Conservation (phyloP, 1,140 invertebrate genomes). For the Pristionchus pacificus region DNA sequence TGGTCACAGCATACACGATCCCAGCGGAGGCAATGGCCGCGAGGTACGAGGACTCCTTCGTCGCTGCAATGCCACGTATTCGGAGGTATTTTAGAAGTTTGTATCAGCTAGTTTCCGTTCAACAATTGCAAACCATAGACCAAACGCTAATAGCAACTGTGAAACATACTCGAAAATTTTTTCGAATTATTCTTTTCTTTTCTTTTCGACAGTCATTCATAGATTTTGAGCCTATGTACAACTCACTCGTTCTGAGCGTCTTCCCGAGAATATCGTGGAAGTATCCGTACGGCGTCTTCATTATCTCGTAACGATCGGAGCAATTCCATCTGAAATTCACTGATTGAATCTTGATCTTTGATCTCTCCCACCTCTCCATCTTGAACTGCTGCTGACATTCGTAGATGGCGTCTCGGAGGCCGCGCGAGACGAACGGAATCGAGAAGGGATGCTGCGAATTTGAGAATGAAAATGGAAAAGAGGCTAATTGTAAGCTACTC, state of each 20-base stretch:
- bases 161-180: too few species aligned
- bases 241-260: conserved; percentile 33
- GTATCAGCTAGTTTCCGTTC: background rate
- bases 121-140: too few species aligned
- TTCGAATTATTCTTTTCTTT: background rate
- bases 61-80: too few species aligned
- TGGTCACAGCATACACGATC: conserved; percentile 68
- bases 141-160: too few species aligned
- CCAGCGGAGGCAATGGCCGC: conserved; percentile 69
- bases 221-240: background rate
- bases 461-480: conserved; percentile 6
- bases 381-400: conserved; percentile 44
- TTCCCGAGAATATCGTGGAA: conserved; percentile 41
- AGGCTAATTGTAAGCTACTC: conserved; percentile 16
- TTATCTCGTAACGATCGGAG: conserved; percentile 34
- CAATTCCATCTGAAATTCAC: conserved; percentile 39
- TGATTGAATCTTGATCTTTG: background rate
- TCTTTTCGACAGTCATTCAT: conserved; percentile 3
- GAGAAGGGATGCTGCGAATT: conserved; percentile 38
- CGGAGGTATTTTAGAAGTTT: too few species aligned
- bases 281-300: conserved; percentile 16
- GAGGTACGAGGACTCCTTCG: conserved; percentile 69
- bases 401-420: conserved; percentile 35
- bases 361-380: conserved; percentile 35
- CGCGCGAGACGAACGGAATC: conserved; percentile 34